Percentiles rank a stretch among this genome's conserved stretches.
Evolutionary conservation across 2,113 vertebrate species (phyloP).

Genomic region (Sigmodon hispidus): DNA sequence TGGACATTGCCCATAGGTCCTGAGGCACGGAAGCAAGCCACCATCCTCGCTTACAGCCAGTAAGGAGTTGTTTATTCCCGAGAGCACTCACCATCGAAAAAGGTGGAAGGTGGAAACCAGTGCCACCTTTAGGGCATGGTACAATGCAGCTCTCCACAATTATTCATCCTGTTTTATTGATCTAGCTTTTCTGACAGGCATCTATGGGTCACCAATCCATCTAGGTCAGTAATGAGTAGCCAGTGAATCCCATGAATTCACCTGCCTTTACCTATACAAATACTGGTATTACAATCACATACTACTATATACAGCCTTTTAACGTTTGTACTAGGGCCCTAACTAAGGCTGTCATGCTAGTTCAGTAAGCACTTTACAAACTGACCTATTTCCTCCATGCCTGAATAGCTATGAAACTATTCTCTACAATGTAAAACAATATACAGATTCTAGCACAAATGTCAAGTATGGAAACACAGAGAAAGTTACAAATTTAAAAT

Average conservation of each 20-base stretch:
- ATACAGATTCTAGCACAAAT: not conserved
- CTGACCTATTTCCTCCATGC: not conserved
- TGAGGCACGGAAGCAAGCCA: too few relatives aligned
- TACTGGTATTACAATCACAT: not conserved
- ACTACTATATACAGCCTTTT: not conserved
- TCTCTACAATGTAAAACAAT: conserved; percentile 24
- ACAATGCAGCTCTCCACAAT: too few relatives aligned
- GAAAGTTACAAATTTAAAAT: not conserved
- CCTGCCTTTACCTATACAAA: not conserved
- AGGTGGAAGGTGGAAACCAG: too few relatives aligned
- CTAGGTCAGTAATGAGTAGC: too few relatives aligned
- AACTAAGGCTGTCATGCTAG: not conserved
- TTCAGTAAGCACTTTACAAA: not conserved
- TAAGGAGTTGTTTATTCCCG: too few relatives aligned
- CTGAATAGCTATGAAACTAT: not conserved
- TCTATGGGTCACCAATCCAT: not conserved
- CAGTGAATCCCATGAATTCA: not conserved
- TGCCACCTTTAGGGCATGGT: too few relatives aligned
- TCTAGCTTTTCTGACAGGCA: too few relatives aligned
- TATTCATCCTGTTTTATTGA: not conserved
- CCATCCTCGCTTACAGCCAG: too few relatives aligned
- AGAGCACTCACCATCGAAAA: too few relatives aligned
- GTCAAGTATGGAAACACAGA: conserved; percentile 32
- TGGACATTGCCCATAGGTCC: too few relatives aligned
- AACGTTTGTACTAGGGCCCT: not conserved